Percentiles rank a stretch among this genome's conserved stretches.
Evolutionary conservation across 2,888 invertebrate genomes (phyloP).

Genomic region (Kryphioiulus occultus): DNA sequence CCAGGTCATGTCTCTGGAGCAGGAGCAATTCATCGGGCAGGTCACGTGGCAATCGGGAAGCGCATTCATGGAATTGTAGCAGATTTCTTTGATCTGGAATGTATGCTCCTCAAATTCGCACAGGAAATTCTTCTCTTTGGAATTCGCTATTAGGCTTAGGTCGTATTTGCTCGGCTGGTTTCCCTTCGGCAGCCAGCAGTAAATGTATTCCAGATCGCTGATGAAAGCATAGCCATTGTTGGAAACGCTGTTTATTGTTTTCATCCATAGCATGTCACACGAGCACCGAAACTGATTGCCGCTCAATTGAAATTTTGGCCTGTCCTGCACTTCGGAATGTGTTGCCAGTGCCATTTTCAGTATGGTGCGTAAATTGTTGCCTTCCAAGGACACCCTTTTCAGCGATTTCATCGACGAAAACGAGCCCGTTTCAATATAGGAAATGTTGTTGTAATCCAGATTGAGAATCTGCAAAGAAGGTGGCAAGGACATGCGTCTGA

Average conservation of each 20-base stretch:
- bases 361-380: not conserved
- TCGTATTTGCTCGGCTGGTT: not conserved
- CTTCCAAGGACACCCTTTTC: not conserved
- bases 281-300: conserved; percentile 43
- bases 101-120: conserved; percentile 29
- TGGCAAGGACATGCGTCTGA: not conserved
- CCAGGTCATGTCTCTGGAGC: conserved; percentile 31
- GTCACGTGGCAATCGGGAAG: not conserved
- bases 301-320: not conserved
- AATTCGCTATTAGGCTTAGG: not conserved
- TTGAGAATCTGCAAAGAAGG: conserved; percentile 21
- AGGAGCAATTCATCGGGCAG: conserved; percentile 33
- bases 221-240: not conserved
- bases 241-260: not conserved
- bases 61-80: not conserved
- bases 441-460: conserved; percentile 34
- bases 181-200: conserved; percentile 29
- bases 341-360: not conserved
- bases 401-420: not conserved
- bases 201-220: not conserved
- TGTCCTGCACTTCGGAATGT: not conserved
- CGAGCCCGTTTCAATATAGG: not conserved
- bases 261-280: conserved; percentile 43
- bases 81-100: not conserved
- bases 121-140: not conserved